Base-by-base conservation (phyloP, 2,888 invertebrate species). In the Monopis laevigella region DNA sequence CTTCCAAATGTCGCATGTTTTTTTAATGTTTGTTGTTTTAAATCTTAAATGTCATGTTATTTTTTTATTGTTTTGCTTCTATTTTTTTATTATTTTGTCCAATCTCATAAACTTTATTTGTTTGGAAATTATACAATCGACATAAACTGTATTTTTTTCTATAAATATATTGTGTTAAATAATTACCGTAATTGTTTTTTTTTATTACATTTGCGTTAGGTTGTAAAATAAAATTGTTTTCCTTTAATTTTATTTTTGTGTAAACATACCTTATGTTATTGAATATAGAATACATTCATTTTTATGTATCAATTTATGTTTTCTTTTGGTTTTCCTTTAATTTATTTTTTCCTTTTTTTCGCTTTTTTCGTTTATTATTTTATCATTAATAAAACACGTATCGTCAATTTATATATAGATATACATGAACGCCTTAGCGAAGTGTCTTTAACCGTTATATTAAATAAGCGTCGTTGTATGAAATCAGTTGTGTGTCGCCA, bases 231-330 rank as follows among this genome's bases (percentile, higher is more conserved):
- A 78, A 75, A 69, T 78, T 78, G 77, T 78, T 80, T 80, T 77
- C 66, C 63, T 68, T 57, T 77, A 74, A 78, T 77, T 75, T 77
- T 80, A 75, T 78, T 78, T 75, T 71, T 72, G 73, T 78, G 77
- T 78, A 75, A 75, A 68, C 74, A 74, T 74, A 73, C 71, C 62
- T 65, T 78, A 78, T 78, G 78, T 78, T 78, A 78, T 78, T 73
- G 75, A 77, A 70, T 63, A 78, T 78, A 80, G 74, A 80, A 77
- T 80, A 78, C 78, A 80, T 62, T 78, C 71, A 75, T 77, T 78
- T 77, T 77, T 78, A 80, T 78, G 78, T 80, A 80, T 73, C 70
- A 59, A 65, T 35, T 69, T 75, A 74, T 66, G 61, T 68, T 71
- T 71, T 51, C 53, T 52, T 59, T 65, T 63, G 29, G 6, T n/a